Evolutionary conservation across 2,888 invertebrate genomes (phyloP), one percentile per base, ranked within the genome.

Genomic region (Brachypterus glaber): DNA sequence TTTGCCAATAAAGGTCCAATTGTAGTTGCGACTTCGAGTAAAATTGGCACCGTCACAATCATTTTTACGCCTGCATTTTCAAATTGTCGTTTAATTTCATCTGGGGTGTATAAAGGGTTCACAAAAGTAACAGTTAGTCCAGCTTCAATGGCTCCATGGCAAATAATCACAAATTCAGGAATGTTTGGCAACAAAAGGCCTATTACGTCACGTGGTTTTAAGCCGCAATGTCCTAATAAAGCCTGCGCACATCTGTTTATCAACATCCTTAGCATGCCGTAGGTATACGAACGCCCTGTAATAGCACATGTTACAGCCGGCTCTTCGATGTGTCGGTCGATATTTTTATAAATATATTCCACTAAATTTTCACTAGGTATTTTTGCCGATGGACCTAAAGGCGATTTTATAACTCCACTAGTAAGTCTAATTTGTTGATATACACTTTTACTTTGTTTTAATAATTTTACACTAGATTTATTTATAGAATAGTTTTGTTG

Each of bases 231-330:
- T 0, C 71, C 69, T 1, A 74, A 51, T 14, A 80, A 63, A 0
- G 75, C 76, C 35, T 67, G 67, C 1, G 77, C 75, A 49, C 73
- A 77, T 16, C 73, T 64, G 37, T 72, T 68, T 30, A 75, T 66
- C 63, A 77, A 63, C 65, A 72, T 63, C 35, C 72, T 65, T 54
- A 76, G 67, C 69, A 75, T 72, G 4, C 71, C 73, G 55, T 72
- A 82, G 25, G 74, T 76, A 65, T 79, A 81, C 3, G 72, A 72
- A 24, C 78, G 68, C 2, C 78, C 81, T 21, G 77, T 71, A 17
- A 70, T 62, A n/a, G 76, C 79, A 57, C 82, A 82, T 54, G 79
- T 80, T 81, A 78, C 67, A 40, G 75, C 74, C 16, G 78, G 74
- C 48, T 77, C 72, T 13, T 71, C 64, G 7, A 70, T 62, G 71